These are phyloP conservation scores for Hypomecis punctinalis DNA, from an alignment of 2,888 invertebrate species.

Conservation along the genomic window DNA sequence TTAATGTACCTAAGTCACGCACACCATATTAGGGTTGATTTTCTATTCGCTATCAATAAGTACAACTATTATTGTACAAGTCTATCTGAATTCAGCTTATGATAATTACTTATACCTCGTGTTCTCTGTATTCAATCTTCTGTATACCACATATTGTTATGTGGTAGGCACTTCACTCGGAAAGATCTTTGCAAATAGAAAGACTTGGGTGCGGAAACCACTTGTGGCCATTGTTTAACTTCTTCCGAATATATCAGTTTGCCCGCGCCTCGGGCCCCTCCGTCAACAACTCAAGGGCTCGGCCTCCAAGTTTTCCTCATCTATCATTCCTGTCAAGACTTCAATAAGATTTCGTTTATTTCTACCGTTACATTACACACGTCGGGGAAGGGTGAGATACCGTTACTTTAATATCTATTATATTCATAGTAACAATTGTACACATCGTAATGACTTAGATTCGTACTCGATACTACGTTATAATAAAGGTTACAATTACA, in stretches of 20 bases:
- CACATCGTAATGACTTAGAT: constrained; percentile 29
- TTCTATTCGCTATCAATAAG: no score
- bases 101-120: no score
- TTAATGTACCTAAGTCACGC: no score
- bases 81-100: no score
- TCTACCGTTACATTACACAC: constrained; percentile 22
- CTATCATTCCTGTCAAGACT: constrained; percentile 22
- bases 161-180: not conserved
- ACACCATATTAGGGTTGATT: no score
- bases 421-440: constrained; percentile 28
- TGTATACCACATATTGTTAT: no score
- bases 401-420: constrained; percentile 28
- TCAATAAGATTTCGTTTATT: constrained; percentile 21
- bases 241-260: constrained; percentile 28
- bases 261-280: constrained; percentile 19
- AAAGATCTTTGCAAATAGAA: constrained; percentile 20
- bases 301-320: constrained; percentile 27
- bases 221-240: constrained; percentile 30
- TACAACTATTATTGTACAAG: no score
- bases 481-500: constrained; percentile 46
- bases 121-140: no score
- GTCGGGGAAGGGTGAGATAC: constrained; percentile 20
- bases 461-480: constrained; percentile 32
- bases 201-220: constrained; percentile 26
- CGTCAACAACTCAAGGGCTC: constrained; percentile 28